Percentiles rank a stretch among this genome's conserved stretches.
Evolutionary conservation across 2,113 vertebrate genomes (phyloP).

Genomic region (Rhea americana): DNA sequence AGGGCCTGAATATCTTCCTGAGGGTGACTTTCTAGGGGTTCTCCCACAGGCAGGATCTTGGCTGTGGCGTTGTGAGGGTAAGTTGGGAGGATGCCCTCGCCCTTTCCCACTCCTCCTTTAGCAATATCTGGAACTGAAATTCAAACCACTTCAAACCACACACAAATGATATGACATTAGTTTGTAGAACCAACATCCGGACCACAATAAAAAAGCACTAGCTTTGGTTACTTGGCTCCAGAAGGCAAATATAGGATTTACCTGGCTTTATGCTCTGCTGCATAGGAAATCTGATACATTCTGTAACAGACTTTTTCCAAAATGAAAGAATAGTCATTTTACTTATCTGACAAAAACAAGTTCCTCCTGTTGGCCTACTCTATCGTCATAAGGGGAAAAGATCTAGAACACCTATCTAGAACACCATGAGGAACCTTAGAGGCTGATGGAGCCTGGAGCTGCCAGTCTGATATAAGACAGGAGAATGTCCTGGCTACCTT

Average conservation of each 20-base stretch:
- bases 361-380: background rate
- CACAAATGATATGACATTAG: too few relatives aligned
- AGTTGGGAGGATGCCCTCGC: too few relatives aligned
- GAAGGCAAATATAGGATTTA: background rate
- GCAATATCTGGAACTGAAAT: background rate
- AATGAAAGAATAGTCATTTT: background rate
- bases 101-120: background rate
- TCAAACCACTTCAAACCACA: background rate
- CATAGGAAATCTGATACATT: background rate
- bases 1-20: too few relatives aligned
- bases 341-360: background rate
- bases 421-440: accelerated
- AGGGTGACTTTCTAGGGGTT: too few relatives aligned
- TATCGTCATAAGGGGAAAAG: background rate
- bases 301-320: background rate
- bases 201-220: background rate
- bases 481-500: background rate
- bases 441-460: background rate
- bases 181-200: background rate
- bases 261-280: background rate
- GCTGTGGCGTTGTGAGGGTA: too few relatives aligned
- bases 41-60: too few relatives aligned
- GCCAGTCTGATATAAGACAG: too few relatives aligned
- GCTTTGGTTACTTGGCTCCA: background rate
- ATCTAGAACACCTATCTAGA: background rate